Percentiles rank a stretch among this genome's conserved stretches.
Evolutionary conservation across 2,797 vertebrate genomes (phyloP).

Genomic region (Arctocebus calabarensis): DNA sequence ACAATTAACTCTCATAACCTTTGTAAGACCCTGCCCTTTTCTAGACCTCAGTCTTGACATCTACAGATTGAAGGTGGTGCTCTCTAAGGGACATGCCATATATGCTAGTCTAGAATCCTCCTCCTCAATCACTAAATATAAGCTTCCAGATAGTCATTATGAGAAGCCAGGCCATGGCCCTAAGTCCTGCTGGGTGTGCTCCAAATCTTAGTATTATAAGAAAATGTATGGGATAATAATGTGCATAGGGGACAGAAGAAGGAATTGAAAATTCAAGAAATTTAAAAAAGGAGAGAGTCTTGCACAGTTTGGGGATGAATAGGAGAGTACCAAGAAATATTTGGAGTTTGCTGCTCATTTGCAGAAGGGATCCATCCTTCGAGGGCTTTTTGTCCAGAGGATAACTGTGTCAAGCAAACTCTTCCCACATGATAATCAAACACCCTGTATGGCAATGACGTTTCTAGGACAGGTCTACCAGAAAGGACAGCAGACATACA

Average conservation of each 20-base stretch:
- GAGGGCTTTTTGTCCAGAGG: not conserved
- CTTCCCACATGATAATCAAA: not conserved
- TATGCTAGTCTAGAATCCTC: not conserved
- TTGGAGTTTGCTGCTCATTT: not conserved
- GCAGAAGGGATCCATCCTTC: not conserved
- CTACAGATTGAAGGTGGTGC: not conserved
- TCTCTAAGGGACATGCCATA: not conserved
- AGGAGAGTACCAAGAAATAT: not conserved
- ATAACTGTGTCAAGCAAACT: conserved; percentile 3
- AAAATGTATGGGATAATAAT: conserved; percentile 38
- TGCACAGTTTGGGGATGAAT: not conserved
- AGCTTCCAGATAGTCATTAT: not conserved
- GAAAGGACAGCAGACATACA: conserved; percentile 14
- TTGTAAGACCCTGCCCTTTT: conserved; percentile 21
- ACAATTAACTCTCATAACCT: conserved; percentile 7
- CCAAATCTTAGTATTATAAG: not conserved
- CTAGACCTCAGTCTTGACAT: conserved; percentile 9
- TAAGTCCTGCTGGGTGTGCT: not conserved
- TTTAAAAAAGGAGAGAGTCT: not conserved
- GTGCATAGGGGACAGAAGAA: not conserved
- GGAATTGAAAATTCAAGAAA: not conserved
- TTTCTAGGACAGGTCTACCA: not conserved
- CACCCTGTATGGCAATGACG: not conserved
- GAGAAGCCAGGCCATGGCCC: not conserved
- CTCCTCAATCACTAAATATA: not conserved